phyloP scores from a whole-genome alignment of 2,797 vertebrate genomes.

The Leucoraja ocellata region DNA sequence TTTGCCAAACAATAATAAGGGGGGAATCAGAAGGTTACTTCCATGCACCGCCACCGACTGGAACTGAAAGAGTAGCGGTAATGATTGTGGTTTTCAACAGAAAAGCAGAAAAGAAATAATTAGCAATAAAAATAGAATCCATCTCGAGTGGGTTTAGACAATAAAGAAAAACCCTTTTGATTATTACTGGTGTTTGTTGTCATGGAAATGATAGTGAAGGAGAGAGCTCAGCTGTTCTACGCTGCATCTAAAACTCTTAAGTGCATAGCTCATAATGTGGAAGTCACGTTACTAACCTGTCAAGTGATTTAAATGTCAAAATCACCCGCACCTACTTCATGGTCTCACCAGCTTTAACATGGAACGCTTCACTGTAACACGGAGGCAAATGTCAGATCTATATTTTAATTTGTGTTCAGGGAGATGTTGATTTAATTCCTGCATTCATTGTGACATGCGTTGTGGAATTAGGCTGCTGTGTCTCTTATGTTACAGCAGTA shows the following conservation, averaged over 20 bases:
- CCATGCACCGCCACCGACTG: not conserved
- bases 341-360: not conserved
- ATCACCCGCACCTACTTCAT: not conserved
- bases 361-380: not conserved
- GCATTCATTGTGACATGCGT: not conserved
- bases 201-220: conserved; percentile 10
- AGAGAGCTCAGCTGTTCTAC: conserved; percentile 20
- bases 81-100: not conserved
- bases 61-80: not conserved
- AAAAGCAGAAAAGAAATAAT: not conserved
- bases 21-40: not conserved
- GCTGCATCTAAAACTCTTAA: not conserved
- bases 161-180: not conserved
- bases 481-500: too few relatives aligned
- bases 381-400: not conserved
- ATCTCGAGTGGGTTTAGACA: not conserved
- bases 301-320: conserved; percentile 17
- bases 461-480: too few relatives aligned
- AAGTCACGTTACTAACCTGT: conserved; percentile 3
- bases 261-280: not conserved
- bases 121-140: conserved; percentile 29
- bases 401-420: not conserved
- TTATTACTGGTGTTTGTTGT: conserved; percentile 19
- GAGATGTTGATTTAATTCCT: conserved; percentile 7
- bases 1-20: not conserved